Percentiles rank a stretch among this genome's conserved stretches.
Evolutionary conservation across 2,888 invertebrate genomes (phyloP).

Genomic region (Danaus chrysippus): DNA sequence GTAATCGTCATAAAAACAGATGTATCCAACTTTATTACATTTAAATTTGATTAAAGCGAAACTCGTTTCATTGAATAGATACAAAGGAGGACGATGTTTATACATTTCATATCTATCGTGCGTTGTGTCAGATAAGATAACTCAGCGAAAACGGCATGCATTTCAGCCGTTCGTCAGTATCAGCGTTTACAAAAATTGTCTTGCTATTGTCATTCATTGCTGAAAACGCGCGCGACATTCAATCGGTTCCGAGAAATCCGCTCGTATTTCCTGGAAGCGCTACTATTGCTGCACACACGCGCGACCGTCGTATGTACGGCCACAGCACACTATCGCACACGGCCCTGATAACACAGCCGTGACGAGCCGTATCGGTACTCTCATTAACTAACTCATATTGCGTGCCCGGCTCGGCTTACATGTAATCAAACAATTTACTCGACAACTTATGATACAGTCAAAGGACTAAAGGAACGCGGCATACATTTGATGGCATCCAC

Average conservation of each 20-base stretch:
- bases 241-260: slow-evolving; percentile 72
- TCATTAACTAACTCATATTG: slow-evolving; percentile 66
- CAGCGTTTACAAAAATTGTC: slow-evolving; percentile 39
- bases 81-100: slow-evolving; percentile 10
- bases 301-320: slow-evolving; percentile 43
- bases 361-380: slow-evolving; percentile 71
- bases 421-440: slow-evolving; percentile 56
- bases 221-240: slow-evolving; percentile 71
- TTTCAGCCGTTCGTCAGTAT: slow-evolving; percentile 24
- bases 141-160: slow-evolving; percentile 18
- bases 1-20: background rate
- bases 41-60: background rate
- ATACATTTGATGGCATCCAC: slow-evolving; percentile 30
- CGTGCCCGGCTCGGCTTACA: slow-evolving; percentile 67
- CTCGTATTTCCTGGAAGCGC: slow-evolving; percentile 75
- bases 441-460: slow-evolving; percentile 45
- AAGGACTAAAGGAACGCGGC: slow-evolving; percentile 36
- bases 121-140: slow-evolving; percentile 26
- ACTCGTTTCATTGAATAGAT: background rate
- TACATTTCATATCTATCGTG: slow-evolving; percentile 2
- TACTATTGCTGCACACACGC: slow-evolving; percentile 67
- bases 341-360: slow-evolving; percentile 70
- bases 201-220: slow-evolving; percentile 61
- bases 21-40: slow-evolving; percentile 1
- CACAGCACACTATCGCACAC: slow-evolving; percentile 53